phyloP scores from a whole-genome alignment of 2,797 vertebrate species.

The Scleropages formosus region DNA sequence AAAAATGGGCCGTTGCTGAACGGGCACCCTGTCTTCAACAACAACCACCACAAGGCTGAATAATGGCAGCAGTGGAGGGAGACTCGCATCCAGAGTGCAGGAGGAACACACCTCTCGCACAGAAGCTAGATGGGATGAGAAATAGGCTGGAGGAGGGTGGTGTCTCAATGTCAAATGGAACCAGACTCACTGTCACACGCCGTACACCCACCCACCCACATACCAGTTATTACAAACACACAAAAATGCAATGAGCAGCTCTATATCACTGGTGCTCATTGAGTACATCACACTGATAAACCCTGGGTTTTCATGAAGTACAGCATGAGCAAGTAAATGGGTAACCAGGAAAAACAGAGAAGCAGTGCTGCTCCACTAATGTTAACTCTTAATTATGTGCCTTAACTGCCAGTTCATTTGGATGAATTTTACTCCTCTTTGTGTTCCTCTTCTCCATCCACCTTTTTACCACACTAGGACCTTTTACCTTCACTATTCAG shows the following conservation, averaged over 20 bases:
- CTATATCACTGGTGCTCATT: constrained; percentile 17
- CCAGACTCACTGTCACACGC: not conserved
- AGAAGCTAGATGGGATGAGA: constrained; percentile 19
- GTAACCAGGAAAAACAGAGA: constrained; percentile 22
- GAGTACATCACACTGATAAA: constrained; percentile 20
- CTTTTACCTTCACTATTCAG: not conserved
- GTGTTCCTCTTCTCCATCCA: constrained; percentile 31
- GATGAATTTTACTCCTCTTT: constrained; percentile 29
- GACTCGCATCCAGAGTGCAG: constrained; percentile 24
- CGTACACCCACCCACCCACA: constrained; percentile 26
- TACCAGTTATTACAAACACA: constrained; percentile 39
- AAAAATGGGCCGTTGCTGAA: constrained; percentile 81
- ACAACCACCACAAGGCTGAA: constrained; percentile 85
- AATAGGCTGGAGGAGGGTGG: constrained; percentile 16
- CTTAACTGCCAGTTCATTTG: constrained; percentile 16
- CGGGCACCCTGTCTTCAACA: constrained; percentile 78
- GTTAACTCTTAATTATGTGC: constrained; percentile 43
- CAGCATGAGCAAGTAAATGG: constrained; percentile 34
- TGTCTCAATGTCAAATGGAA: constrained; percentile 42
- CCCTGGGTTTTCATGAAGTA: constrained; percentile 31
- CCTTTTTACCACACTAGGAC: constrained; percentile 40
- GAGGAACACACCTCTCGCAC: constrained; percentile 36
- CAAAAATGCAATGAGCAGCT: constrained; percentile 28
- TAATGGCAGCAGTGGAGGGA: constrained; percentile 59
- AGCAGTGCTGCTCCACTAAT: constrained; percentile 50